These are phyloP conservation scores for Setipinna tenuifilis DNA, from an alignment of 2,797 vertebrate species.

Conservation along the genomic window DNA sequence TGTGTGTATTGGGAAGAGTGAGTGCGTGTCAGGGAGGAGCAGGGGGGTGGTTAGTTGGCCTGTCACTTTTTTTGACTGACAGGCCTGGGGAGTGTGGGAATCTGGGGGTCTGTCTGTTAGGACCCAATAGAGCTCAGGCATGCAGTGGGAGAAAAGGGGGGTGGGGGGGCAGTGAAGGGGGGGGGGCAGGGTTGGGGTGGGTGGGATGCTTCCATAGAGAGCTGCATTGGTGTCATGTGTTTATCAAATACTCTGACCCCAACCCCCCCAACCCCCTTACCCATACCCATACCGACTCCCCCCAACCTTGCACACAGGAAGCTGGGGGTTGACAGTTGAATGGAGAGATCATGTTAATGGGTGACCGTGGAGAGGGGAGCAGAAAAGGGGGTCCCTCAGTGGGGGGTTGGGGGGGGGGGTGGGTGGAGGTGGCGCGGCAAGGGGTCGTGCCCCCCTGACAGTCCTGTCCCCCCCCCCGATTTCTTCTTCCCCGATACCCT, in stretches of 20 bases:
- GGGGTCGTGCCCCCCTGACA: constrained; percentile 27
- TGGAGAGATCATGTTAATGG: constrained; percentile 73
- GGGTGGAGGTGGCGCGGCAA: no score
- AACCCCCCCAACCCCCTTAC: no score
- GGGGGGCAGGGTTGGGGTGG: background rate
- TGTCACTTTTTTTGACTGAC: constrained; percentile 69
- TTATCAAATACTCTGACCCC: constrained; percentile 70
- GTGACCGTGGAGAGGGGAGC: constrained; percentile 32
- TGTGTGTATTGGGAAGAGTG: background rate
- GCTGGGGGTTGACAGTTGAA: constrained; percentile 64
- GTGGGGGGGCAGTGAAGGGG: constrained; percentile 17
- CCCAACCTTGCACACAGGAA: constrained; percentile 64
- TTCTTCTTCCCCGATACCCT: background rate
- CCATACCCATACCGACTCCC: constrained; percentile 32
- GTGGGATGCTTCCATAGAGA: constrained; percentile 56
- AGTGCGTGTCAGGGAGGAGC: background rate
- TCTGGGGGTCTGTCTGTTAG: background rate
- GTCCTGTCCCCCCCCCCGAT: background rate
- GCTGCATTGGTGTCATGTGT: constrained; percentile 68
- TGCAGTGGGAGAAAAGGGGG: constrained; percentile 66
- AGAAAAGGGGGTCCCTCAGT: background rate
- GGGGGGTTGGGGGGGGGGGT: constrained; percentile 13
- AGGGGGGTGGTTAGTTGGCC: constrained; percentile 47
- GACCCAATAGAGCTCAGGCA: constrained; percentile 38
- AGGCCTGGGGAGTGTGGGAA: constrained; percentile 48